Percentiles rank a stretch among this genome's conserved stretches.
These are phyloP conservation scores for Brachyptera risi DNA, from an alignment of 2,888 invertebrate genomes.

Conservation along the genomic window DNA sequence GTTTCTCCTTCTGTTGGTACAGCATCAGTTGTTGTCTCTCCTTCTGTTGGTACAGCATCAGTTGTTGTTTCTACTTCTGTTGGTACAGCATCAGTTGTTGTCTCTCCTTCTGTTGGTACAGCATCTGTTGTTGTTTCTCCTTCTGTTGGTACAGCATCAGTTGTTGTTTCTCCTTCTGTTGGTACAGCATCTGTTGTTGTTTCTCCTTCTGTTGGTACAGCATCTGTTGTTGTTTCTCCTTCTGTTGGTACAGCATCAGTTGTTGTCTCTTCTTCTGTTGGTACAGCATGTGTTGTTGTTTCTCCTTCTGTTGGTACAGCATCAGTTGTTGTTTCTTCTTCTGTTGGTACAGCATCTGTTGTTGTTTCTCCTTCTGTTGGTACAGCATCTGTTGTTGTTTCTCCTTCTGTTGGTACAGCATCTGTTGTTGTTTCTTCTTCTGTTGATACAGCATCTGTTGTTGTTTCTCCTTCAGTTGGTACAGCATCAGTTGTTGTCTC, in stretches of 20 bases:
- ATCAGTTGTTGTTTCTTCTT: constrained; percentile 35
- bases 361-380: not conserved
- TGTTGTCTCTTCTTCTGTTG: not conserved
- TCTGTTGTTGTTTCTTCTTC: not conserved
- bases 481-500: not conserved
- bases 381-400: not conserved
- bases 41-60: constrained; percentile 28
- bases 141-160: not conserved
- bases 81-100: constrained; percentile 29
- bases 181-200: not conserved
- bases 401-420: not conserved
- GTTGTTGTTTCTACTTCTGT: constrained; percentile 35
- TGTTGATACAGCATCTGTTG: not conserved
- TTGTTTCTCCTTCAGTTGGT: not conserved
- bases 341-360: constrained; percentile 32
- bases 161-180: not conserved
- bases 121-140: not conserved
- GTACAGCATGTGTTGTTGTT: no score
- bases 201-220: constrained; percentile 22
- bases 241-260: constrained; percentile 33
- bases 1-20: not conserved
- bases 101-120: not conserved
- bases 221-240: constrained; percentile 35
- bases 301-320: constrained; percentile 25
- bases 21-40: not conserved